Evolutionary conservation across 2,113 vertebrate species (phyloP).

Genomic region (Rhinopomastus cyanomelas): DNA sequence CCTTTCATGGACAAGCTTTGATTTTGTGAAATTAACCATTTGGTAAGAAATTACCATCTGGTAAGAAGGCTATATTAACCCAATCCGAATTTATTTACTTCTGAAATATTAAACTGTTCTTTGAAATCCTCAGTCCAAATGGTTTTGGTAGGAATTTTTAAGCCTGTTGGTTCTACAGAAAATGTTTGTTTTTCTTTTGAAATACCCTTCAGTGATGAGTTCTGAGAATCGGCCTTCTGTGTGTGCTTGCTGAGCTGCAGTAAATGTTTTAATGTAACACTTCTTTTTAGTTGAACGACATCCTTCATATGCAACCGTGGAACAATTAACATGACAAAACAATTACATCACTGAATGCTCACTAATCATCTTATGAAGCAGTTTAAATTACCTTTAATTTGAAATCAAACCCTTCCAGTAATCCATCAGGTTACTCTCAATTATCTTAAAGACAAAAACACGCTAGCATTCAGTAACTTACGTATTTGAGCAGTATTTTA

Average conservation of each 20-base stretch:
- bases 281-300: not conserved
- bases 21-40: conserved; percentile 30
- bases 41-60: too few relatives aligned
- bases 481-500: not conserved
- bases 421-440: rapidly evolving
- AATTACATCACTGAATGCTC: not conserved
- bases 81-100: not conserved
- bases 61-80: not conserved
- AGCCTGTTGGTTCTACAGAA: not conserved
- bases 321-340: not conserved
- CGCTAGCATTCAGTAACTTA: not conserved
- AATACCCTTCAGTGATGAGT: not conserved
- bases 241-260: not conserved
- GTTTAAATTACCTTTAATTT: not conserved
- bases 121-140: conserved; percentile 14
- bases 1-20: conserved; percentile 28
- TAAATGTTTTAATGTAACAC: not conserved
- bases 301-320: not conserved
- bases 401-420: not conserved
- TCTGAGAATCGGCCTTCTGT: not conserved
- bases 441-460: not conserved
- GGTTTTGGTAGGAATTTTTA: not conserved
- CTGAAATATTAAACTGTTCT: not conserved
- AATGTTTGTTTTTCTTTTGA: not conserved
- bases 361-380: not conserved